Evolutionary conservation across 2,113 vertebrate species (phyloP), one percentile per base, ranked within the genome.

Genomic region (Heterotis niloticus): DNA sequence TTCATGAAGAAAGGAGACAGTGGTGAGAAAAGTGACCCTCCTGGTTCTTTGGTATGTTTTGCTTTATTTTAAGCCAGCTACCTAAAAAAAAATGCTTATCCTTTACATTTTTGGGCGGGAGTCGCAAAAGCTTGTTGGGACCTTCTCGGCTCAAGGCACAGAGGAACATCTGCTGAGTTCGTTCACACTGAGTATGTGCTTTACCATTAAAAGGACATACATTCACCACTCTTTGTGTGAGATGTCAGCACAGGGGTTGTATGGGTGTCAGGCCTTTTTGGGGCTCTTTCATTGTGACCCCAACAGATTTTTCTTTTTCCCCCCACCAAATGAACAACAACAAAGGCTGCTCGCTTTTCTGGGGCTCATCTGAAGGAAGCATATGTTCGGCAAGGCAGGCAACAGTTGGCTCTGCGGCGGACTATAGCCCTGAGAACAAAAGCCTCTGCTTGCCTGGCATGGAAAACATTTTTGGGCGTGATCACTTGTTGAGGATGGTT

Each of bases 361-460:
- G 94, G 92, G 95, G 89, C 95, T 96, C 93, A 89, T 87, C 91
- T 83, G 91, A 90, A 93, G 92, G 95, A 96, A 98, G 96, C 96
- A 95, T 96, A 96, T 96, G 96, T 95, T 95, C 94, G 90, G 92
- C 94, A 90, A 91, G 92, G 91, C 92, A 91, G 90, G 92, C 89
- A 90, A 86, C 92, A 91, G 88, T 91, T 90, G 93, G 90, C 91
- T 89, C 89, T 90, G 93, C 93, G 94, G 94, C 92, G 92, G 90
- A 92, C 91, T 93, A 92, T 93, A 89, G 86, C 88, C 81, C 87
- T 79, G 83, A 90, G 91, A 89, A 95, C 94, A 97, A 95, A 93
- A 93, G 86, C 77, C 18, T 83, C 84, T 82, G 87, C 87, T 94
- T 91, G 91, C 88, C 92, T 90, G 88, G 88, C 90, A 86, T 92